Base-by-base conservation (phyloP, 2,888 invertebrate genomes). In the Spatulosminthurus flaviceps region DNA sequence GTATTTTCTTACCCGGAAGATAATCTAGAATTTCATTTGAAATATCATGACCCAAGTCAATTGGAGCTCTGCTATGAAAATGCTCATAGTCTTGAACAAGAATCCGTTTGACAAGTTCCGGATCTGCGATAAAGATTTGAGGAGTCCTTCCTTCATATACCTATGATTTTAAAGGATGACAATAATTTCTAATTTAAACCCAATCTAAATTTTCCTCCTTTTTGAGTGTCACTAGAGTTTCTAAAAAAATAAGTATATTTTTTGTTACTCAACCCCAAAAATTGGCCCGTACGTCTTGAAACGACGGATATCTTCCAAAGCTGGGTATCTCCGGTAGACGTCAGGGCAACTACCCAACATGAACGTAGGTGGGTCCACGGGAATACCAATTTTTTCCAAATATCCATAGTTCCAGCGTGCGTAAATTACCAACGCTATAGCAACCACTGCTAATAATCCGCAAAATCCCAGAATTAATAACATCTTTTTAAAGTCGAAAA, bases 341-440 rank as follows among this genome's bases (percentile, higher is more conserved):
- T 83, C 74, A 9, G 79, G 79, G 4, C 79, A 61, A 21, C 81
- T 83, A 11, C 85, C 85, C 0, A 85, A 34, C 1, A 83, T 77
- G 67, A 82, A 81, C 19, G 78, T 79, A 5, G 82, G 81, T 9
- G 77, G 70, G 0, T 81, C 82, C 0, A 84, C 80, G 11, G 83
- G 82, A 42, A 84, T 79, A 0, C 82, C 83, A 51, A 82, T 22
- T 71, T 80, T 70, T 67, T 84, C 84, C 76, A 84, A 51, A 0
- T 21, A 69, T 16, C 84, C 84, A 77, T 81, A 80, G 66, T 84
- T 77, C 83, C 83, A 82, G 16, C 84, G 43, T 9, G 81, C 83
- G 28, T 84, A 83, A 1, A 80, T n/a, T n/a, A 81, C 24, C n/a
- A 83, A 61, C 24, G 24, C 64, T 24, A 64, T 7, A 26, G 26